These are phyloP conservation scores for Melanostoma mellinum DNA, from an alignment of 2,888 invertebrate species.

Conservation along the genomic window DNA sequence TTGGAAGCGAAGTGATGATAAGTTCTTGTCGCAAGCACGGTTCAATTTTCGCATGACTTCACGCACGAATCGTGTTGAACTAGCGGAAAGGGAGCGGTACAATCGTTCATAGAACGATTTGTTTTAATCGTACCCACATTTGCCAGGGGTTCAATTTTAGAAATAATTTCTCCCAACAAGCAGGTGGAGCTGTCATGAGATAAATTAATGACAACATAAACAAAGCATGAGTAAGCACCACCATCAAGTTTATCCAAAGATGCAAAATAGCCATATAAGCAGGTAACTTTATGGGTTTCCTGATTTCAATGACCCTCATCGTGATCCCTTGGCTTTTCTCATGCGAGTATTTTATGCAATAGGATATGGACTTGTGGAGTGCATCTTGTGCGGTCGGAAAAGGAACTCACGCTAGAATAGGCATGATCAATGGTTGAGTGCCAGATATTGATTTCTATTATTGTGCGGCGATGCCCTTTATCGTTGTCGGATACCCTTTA, in stretches of 20 bases:
- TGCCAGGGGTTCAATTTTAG: neutral
- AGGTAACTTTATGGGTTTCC: neutral
- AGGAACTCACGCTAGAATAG: conserved; percentile 25
- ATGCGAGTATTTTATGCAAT: neutral
- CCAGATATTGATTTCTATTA: conserved; percentile 42
- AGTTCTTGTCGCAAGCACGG: conserved; percentile 33
- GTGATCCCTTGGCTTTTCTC: neutral
- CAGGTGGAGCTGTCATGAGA: conserved; percentile 12
- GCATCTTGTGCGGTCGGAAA: conserved; percentile 50
- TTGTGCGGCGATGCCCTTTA: conserved; percentile 10
- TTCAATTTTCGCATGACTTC: conserved; percentile 43
- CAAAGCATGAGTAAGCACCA: neutral
- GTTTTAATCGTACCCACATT: neutral
- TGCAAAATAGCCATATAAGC: neutral
- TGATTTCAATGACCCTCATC: conserved; percentile 20
- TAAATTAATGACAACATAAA: neutral
- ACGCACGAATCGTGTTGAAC: conserved; percentile 23
- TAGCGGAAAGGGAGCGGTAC: conserved; percentile 56
- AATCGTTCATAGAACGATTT: conserved; percentile 3
- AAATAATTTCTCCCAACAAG: neutral
- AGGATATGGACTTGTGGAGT: conserved; percentile 20
- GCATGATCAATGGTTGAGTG: conserved; percentile 46
- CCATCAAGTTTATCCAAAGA: conserved; percentile 1
- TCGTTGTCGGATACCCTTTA: too few relatives aligned
- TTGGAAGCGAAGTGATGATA: conserved; percentile 34